Base-by-base conservation (phyloP, 2,113 vertebrate genomes). In the Amphiprion ocellaris region DNA sequence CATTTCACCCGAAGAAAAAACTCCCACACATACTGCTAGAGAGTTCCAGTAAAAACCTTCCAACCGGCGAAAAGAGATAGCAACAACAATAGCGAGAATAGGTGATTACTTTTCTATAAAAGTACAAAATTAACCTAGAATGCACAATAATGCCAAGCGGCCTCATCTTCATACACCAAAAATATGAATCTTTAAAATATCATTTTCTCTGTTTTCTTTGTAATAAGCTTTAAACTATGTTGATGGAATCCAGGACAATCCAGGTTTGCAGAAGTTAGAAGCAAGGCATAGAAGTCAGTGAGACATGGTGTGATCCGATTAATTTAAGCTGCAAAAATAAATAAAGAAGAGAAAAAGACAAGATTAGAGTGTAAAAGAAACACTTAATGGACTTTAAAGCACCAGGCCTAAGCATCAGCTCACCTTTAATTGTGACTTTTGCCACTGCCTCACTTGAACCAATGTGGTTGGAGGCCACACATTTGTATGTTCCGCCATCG, bases 401-500 rank as follows among this genome's bases (percentile, higher is more conserved):
- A 2, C 19, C 28, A 16, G 11, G 21, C 10, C 4, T 56, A n/a
- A 74, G 44, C 17, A 11, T 11, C 10, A 33, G 61, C 95, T 95
- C 88, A 98, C 98, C 95, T 41, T 89, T 95, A 21, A 99, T 80
- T 0, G 66, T 75, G 75, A 99, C 94, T 0, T 33, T 96, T 39
- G 94, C 91, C 0, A 93, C 74, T 10, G 96, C 92, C 79, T 97
- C 96, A 0, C 95, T 95, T 0, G 87, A 93, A 86, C 97, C 97
- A 0, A 98, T 93, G 14, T 92, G 95, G 91, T 99, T 99, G 90
- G 93, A 94, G 85, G 97, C 97, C 1, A 84, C 90, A 75, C 98
- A 99, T 80, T 94, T 97, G 94, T 99, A 99, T 16, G 89, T 93
- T 33, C 98, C 98, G 0, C 95, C 69, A 16, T 98, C 96, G 0